Conservation (phyloP, 1,140 invertebrate species). For the Chrysomallon squamiferum region DNA sequence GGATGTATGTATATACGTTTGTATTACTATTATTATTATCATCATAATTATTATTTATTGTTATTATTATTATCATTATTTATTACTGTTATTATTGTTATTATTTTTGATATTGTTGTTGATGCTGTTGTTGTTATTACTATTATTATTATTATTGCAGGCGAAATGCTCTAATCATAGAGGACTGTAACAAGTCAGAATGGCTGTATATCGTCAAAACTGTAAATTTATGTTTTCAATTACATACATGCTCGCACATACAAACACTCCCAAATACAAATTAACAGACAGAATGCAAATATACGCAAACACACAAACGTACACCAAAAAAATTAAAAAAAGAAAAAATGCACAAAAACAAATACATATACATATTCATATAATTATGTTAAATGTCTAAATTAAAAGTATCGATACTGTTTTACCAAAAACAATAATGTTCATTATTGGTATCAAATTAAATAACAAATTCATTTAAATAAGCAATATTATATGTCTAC, state of each 20-base stretch:
- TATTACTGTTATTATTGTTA: no score
- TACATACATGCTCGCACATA: neutral
- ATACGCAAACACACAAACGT: neutral
- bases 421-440: no score
- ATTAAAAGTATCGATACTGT: no score
- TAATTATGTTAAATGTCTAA: neutral
- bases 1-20: no score
- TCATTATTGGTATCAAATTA: no score
- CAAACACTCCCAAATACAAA: neutral
- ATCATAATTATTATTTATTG: no score
- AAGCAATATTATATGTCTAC: no score
- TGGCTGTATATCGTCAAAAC: constrained; percentile 61
- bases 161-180: constrained; percentile 54
- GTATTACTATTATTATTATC: no score
- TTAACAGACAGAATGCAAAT: neutral
- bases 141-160: constrained; percentile 41
- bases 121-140: no score
- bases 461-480: no score
- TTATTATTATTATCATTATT: no score
- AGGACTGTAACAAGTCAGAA: constrained; percentile 53
- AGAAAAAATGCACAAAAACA: neutral
- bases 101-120: no score
- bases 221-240: constrained; percentile 27
- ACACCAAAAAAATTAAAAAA: neutral
- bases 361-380: neutral